Conservation (phyloP, 2,797 vertebrate species). For the Falco naumanni region DNA sequence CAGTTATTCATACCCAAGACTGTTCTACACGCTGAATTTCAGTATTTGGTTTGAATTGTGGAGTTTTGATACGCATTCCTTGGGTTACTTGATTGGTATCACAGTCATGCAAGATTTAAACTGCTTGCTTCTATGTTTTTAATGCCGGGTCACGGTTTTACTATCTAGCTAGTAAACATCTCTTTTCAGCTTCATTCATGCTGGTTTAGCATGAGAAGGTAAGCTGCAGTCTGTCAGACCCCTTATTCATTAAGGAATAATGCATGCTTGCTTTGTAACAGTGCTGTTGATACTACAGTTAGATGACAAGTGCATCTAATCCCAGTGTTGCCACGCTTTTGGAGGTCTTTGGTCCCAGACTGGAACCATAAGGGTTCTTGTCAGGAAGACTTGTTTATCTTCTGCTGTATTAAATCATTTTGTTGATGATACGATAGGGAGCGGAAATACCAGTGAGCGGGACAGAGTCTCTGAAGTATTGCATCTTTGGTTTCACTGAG, state of each 20-base stretch:
- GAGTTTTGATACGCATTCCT: fast-evolving
- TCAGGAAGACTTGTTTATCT: not conserved
- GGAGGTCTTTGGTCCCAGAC: not conserved
- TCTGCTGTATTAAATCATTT: not conserved
- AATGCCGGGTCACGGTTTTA: not conserved
- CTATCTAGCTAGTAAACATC: not conserved
- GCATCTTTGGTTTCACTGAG: not conserved
- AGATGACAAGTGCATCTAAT: not conserved
- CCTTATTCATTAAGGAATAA: not conserved
- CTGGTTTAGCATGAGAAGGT: not conserved
- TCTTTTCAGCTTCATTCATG: not conserved
- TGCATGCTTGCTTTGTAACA: not conserved
- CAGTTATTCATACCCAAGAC: not conserved
- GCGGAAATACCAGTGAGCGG: not conserved
- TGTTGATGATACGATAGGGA: not conserved
- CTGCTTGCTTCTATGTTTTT: not conserved
- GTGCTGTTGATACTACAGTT: not conserved
- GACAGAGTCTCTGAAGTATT: not conserved
- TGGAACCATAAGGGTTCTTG: not conserved
- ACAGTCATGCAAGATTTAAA: not conserved
- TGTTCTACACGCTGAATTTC: not conserved
- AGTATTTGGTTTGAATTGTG: not conserved
- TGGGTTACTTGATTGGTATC: not conserved
- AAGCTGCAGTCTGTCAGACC: not conserved
- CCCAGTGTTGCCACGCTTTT: fast-evolving